Conservation (phyloP, 2,797 vertebrate species). For the Malurus leucopterus region DNA sequence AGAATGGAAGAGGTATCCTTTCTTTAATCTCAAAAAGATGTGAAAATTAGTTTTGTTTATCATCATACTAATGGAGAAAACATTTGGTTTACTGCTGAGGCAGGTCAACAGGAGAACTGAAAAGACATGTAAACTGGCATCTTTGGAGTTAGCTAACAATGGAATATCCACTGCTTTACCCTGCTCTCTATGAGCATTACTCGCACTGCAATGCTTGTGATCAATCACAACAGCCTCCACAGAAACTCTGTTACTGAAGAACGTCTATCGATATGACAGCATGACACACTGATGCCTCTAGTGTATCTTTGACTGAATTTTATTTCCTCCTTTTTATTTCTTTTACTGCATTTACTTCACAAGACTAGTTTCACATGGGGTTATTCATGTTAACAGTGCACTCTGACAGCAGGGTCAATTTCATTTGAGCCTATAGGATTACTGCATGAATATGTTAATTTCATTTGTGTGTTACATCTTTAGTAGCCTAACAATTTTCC, state of each 20-base stretch:
- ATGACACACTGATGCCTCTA: background rate
- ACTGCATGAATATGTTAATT: background rate
- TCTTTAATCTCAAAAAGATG: background rate
- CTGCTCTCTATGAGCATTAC: background rate
- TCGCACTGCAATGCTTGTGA: background rate
- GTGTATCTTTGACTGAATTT: background rate
- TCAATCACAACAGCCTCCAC: background rate
- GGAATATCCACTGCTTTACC: background rate
- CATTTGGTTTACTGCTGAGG: background rate
- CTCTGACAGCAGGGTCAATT: background rate
- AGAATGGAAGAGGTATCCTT: background rate
- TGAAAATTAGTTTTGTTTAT: background rate
- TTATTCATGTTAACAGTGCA: background rate
- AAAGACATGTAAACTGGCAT: background rate
- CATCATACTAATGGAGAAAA: background rate
- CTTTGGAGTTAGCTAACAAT: background rate
- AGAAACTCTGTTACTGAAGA: background rate
- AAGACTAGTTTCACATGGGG: background rate
- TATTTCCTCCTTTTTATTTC: background rate
- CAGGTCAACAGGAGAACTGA: background rate
- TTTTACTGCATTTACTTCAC: background rate
- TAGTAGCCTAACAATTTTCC: background rate
- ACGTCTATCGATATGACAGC: background rate
- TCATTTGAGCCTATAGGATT: background rate
- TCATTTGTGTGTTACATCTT: background rate